A percentile compares a stretch with the other conserved stretches of the same genome.
These are phyloP conservation scores for Eulacestoma nigropectus DNA, from an alignment of 2,113 vertebrate species.

Conservation along the genomic window DNA sequence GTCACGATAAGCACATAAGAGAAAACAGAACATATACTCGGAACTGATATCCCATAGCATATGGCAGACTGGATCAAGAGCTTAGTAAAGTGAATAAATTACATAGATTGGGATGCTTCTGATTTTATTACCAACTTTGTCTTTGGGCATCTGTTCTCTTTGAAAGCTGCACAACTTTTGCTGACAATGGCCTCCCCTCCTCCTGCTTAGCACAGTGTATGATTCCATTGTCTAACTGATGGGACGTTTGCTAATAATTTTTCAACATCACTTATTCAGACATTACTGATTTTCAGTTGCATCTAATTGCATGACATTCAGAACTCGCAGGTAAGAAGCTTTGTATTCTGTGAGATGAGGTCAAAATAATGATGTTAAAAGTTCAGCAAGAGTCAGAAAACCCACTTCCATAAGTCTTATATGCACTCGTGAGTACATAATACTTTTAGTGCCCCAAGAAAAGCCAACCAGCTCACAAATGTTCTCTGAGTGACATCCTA, in stretches of 20 bases:
- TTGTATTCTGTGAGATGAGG: not conserved
- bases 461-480: not conserved
- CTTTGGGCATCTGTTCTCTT: slow-evolving; percentile 6
- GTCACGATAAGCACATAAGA: not conserved
- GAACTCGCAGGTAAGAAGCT: not conserved
- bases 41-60: slow-evolving; percentile 8
- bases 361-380: not conserved
- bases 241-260: not conserved
- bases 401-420: not conserved
- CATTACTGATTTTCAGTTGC: not conserved
- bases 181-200: not conserved
- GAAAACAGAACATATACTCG: not conserved
- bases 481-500: not conserved
- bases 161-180: not conserved
- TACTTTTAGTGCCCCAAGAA: not conserved
- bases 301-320: not conserved
- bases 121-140: slow-evolving; percentile 15
- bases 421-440: not conserved
- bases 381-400: not conserved
- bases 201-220: not conserved
- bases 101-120: not conserved
- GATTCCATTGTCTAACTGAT: not conserved
- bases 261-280: not conserved
- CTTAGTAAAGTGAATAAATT: slow-evolving; percentile 7
- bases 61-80: slow-evolving; percentile 41